Percentiles rank a stretch among this genome's conserved stretches.
phyloP scores from a whole-genome alignment of 2,113 vertebrate genomes.

The Symphodus melops region DNA sequence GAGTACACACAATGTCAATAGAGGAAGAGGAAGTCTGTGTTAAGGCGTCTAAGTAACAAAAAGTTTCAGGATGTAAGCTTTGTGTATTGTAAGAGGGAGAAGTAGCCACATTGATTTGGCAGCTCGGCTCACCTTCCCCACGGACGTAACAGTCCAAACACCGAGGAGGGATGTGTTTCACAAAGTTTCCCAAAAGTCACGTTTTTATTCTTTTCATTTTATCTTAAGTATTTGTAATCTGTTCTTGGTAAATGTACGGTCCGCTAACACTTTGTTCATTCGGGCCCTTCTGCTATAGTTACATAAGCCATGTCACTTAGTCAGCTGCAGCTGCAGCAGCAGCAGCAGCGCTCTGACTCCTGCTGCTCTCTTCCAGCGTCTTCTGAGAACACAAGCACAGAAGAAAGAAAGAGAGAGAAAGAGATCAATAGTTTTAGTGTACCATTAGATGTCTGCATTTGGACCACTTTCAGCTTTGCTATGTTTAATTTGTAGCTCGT shows the following conservation, averaged over 20 bases:
- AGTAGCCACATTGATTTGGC: slow-evolving; percentile 22
- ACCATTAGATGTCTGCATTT: background rate
- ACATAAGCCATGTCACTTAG: slow-evolving; percentile 71
- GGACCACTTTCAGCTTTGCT: background rate
- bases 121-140: slow-evolving; percentile 4
- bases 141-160: background rate
- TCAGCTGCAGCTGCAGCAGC: slow-evolving; percentile 61
- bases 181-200: background rate
- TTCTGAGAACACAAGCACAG: slow-evolving; percentile 24
- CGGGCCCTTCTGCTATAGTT: slow-evolving; percentile 66
- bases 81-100: background rate
- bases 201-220: background rate
- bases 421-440: background rate
- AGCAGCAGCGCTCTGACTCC: slow-evolving; percentile 55
- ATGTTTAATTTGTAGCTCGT: background rate
- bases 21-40: background rate
- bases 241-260: slow-evolving; percentile 17
- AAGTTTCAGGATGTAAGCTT: slow-evolving; percentile 6
- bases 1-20: background rate
- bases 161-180: background rate
- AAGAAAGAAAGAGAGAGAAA: background rate
- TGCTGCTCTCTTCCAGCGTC: slow-evolving; percentile 61
- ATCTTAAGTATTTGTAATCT: background rate
- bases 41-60: background rate
- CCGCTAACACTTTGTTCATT: slow-evolving; percentile 26